These are phyloP conservation scores for Crossaster papposus DNA, from an alignment of 53 echinoderm and acorn worm genomes.

Conservation along the genomic window DNA sequence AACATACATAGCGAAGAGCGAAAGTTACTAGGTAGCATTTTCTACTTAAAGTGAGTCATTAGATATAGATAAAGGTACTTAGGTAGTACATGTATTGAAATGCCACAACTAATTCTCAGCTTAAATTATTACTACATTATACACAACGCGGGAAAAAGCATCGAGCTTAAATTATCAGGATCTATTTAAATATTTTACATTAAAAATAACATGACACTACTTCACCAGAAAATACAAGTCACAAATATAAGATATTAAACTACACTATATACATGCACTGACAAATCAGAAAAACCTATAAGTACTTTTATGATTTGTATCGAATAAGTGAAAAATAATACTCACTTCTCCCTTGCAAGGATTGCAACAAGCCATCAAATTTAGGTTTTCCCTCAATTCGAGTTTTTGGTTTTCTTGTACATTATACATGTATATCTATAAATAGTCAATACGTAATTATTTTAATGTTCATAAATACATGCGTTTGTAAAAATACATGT, in stretches of 20 bases:
- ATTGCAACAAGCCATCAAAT: background rate
- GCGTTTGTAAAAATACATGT: background rate
- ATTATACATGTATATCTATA: background rate
- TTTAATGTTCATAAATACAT: background rate
- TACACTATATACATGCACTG: slow-evolving; percentile 43
- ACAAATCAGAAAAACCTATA: slow-evolving; percentile 13
- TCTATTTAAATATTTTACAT: background rate
- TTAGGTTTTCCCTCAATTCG: background rate
- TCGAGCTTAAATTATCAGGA: background rate
- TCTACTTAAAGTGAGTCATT: too few species aligned
- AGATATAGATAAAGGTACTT: background rate
- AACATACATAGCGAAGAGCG: too few species aligned
- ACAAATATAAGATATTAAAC: slow-evolving; percentile 42
- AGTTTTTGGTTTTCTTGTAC: background rate
- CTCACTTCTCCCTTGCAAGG: background rate
- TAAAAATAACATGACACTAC: slow-evolving; percentile 12
- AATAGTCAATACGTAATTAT: background rate
- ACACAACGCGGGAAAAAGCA: too few species aligned
- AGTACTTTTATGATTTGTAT: background rate
- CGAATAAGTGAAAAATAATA: background rate
- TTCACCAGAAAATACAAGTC: slow-evolving; percentile 26
- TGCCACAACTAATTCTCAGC: too few species aligned
- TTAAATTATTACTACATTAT: too few species aligned
- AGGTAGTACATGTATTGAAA: too few species aligned
- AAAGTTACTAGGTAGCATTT: too few species aligned